Base-by-base conservation (phyloP, 2,888 invertebrate species). In the Prosopocoilus inquinatus region DNA sequence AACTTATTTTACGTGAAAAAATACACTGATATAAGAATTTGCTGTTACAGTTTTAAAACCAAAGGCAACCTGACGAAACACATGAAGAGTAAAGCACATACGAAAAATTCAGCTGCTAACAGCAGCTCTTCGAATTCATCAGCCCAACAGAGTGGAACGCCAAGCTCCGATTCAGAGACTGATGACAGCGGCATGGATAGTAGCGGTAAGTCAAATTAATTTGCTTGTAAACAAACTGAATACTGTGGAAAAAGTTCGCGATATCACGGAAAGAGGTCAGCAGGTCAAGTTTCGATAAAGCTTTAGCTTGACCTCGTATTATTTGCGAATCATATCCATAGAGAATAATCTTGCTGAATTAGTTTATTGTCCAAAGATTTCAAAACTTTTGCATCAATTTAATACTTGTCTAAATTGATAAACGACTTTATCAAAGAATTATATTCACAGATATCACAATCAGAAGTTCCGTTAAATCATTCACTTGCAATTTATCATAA, bases 31-130 rank as follows among this genome's bases (percentile, higher is more conserved):
- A 35, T 55, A 64, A 59, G 53, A 64, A 28, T 28, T 28, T 28
- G 20, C 20, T 28, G 20, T 82, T 81, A 47, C 80, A 95, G 96
- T 76, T 98, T 98, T 77, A 98, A 98, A 80, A 98, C 97, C 2
- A 97, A 97, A 77, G 96, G 97, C 9, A 98, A 98, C 75, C 80
- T 98, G 58, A 97, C 97, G 1, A 98, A 97, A 76, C 97, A 98
- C 76, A 94, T 97, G 92, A 96, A 96, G 75, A 96, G 97, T 54
- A 98, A 97, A 79, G 90, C 96, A 1, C 98, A 98, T 76, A 93
- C 91, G 70, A 95, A 95, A 76, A 94, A 93, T 73, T 96, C 95
- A 76, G 67, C 69, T 16, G 72, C 81, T 89, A 50, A 50, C 47
- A 65, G 93, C 89, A 47, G 44, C 16, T 53, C 54, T 7, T 50